Evolutionary conservation across 1,140 invertebrate species (phyloP), one percentile per base, ranked within the genome.

Genomic region (Lethocerus indicus): DNA sequence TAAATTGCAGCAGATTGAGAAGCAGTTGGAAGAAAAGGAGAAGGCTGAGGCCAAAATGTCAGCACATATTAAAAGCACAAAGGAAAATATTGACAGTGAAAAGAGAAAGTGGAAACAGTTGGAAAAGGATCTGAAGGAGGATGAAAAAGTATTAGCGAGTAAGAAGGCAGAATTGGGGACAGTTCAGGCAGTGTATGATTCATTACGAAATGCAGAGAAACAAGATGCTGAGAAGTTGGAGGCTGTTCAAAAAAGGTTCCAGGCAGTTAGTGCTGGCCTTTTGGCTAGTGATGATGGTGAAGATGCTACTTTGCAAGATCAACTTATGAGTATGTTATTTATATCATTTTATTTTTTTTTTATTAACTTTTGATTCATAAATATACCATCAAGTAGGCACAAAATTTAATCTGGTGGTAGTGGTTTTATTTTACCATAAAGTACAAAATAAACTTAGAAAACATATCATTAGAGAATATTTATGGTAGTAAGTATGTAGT

Each of bases 251-350:
- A 78, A 79, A 43, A 74, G 75, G 45, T 86, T 81, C 55, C 79
- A 94, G 59, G 87, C 87, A 47, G 76, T 92, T 6, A 86, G 76
- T 61, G 71, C 82, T 21, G 91, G 91, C 21, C 66, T 86, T 40
- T 76, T 89, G 26, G 75, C 79, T 23, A 81, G 77, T 49, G 80
- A 82, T n/a, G 77, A 78, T 57, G 87, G 89, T 14, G 73, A 81
- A 62, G 79, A 79, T 49, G 76, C 83, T n/a, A 89, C 89, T 4
- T 67, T 95, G 18, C 82, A 88, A 61, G 86, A 93, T 55, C 88
- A 94, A 61, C 67, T 94, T 1, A 91, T 91, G 58, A 74, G 83
- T 83, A 62, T 55, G 61, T 61, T 44, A 29, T 16, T 14, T 49
- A 29, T 51, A 44, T 20, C 24, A 45, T n/a, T 9, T 9, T n/a